Percentiles rank a stretch among this genome's conserved stretches.
Evolutionary conservation across 2,888 invertebrate genomes (phyloP).

Genomic region (Drosophila austrosaltans): DNA sequence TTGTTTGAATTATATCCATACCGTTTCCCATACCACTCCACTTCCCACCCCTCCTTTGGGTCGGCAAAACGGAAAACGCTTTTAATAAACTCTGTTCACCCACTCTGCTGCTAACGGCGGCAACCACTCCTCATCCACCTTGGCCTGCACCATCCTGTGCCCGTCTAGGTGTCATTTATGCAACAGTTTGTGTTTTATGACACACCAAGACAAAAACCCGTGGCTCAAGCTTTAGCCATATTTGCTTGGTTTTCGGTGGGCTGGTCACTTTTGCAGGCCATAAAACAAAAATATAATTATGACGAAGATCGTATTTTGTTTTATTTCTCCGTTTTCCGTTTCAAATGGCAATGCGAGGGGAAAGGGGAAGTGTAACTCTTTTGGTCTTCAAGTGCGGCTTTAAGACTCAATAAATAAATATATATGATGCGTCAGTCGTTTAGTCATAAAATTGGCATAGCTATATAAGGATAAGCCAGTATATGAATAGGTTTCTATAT

Average conservation of each 20-base stretch:
- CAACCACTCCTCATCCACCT: background rate
- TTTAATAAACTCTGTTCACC: constrained; percentile 65
- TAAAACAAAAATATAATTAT: constrained; percentile 75
- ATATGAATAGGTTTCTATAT: background rate
- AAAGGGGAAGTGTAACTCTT: constrained; percentile 15
- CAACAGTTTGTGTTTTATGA: constrained; percentile 76
- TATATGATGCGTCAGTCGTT: constrained; percentile 50
- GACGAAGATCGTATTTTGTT: constrained; percentile 49
- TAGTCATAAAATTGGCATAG: constrained; percentile 58
- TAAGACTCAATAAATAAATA: constrained; percentile 73
- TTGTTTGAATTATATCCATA: constrained; percentile 75
- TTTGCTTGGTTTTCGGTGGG: constrained; percentile 66
- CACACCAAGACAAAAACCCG: constrained; percentile 34
- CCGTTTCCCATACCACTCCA: constrained; percentile 30
- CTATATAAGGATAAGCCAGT: constrained; percentile 23
- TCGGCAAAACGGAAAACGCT: constrained; percentile 60
- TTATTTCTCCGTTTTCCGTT: background rate
- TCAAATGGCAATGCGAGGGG: background rate
- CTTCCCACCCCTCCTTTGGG: constrained; percentile 11
- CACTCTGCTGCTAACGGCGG: background rate
- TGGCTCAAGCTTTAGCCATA: constrained; percentile 27
- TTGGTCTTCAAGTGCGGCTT: constrained; percentile 48
- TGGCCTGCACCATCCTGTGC: constrained; percentile 21
- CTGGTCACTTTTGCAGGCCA: constrained; percentile 73
- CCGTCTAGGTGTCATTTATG: constrained; percentile 77